Percentiles rank a stretch among this genome's conserved stretches.
phyloP scores from a whole-genome alignment of 2,888 invertebrate genomes.

The Lapara coniferarum region DNA sequence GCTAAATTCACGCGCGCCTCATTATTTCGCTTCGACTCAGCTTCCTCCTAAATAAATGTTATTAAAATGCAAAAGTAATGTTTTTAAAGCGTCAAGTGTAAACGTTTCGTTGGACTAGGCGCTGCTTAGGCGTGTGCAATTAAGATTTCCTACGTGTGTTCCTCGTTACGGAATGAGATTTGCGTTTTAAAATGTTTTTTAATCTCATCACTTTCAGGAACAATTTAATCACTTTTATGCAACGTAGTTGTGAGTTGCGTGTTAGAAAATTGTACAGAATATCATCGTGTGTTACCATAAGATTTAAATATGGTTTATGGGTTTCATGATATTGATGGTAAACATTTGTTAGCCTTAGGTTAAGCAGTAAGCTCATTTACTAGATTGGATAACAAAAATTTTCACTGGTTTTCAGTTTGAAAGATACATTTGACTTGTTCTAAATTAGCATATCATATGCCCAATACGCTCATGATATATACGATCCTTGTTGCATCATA shows the following conservation, averaged over 20 bases:
- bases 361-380: too few species aligned
- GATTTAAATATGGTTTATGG: too few species aligned
- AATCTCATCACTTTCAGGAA: conserved; percentile 39
- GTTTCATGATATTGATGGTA: too few species aligned
- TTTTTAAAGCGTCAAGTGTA: conserved; percentile 66
- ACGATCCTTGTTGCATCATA: too few species aligned
- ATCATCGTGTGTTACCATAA: not conserved
- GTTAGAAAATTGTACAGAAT: not conserved
- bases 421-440: too few species aligned
- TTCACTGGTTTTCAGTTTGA: too few species aligned
- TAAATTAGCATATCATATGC: too few species aligned
- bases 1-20: conserved; percentile 66
- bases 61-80: conserved; percentile 73
- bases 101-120: conserved; percentile 49
- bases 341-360: too few species aligned
- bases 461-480: too few species aligned
- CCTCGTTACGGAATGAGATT: conserved; percentile 51
- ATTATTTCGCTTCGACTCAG: conserved; percentile 69
- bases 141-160: conserved; percentile 59
- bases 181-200: conserved; percentile 49
- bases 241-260: conserved; percentile 5
- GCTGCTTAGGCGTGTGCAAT: conserved; percentile 56
- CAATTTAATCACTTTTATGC: conserved; percentile 45
- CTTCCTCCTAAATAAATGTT: conserved; percentile 68
- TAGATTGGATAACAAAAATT: too few species aligned